These are phyloP conservation scores for Cisticola juncidis DNA, from an alignment of 2,113 vertebrate species.

Conservation along the genomic window DNA sequence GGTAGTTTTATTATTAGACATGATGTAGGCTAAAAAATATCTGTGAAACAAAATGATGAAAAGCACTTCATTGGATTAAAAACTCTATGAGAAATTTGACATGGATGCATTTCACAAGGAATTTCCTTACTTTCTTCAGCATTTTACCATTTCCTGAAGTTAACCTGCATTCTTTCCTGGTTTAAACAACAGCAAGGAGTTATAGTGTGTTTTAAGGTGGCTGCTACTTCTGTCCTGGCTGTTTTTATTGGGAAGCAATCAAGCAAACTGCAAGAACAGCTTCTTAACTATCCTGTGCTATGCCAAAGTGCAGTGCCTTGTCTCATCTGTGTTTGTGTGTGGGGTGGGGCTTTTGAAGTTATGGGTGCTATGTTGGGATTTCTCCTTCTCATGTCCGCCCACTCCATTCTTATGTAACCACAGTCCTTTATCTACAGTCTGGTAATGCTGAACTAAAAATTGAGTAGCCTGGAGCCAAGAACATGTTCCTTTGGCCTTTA, in stretches of 20 bases:
- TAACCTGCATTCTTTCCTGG: background rate
- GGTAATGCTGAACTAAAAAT: background rate
- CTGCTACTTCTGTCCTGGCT: background rate
- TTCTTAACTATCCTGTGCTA: background rate
- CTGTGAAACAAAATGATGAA: background rate
- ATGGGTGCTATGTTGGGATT: background rate
- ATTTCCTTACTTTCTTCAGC: background rate
- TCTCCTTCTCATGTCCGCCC: background rate
- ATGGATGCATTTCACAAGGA: background rate
- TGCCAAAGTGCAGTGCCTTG: background rate
- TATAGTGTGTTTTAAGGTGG: background rate
- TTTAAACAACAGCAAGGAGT: background rate
- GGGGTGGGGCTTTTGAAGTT: background rate
- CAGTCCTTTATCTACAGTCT: background rate
- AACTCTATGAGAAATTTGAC: background rate
- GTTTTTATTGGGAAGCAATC: background rate
- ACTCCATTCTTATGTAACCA: background rate
- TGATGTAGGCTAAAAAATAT: background rate
- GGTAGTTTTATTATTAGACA: background rate
- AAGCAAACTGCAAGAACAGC: background rate
- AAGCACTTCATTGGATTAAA: background rate
- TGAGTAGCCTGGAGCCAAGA: background rate
- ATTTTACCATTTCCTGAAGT: background rate
- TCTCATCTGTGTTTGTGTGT: background rate
- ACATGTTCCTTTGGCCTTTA: background rate